phyloP scores from a whole-genome alignment of 2,113 vertebrate species.

The Diadophis punctatus region DNA sequence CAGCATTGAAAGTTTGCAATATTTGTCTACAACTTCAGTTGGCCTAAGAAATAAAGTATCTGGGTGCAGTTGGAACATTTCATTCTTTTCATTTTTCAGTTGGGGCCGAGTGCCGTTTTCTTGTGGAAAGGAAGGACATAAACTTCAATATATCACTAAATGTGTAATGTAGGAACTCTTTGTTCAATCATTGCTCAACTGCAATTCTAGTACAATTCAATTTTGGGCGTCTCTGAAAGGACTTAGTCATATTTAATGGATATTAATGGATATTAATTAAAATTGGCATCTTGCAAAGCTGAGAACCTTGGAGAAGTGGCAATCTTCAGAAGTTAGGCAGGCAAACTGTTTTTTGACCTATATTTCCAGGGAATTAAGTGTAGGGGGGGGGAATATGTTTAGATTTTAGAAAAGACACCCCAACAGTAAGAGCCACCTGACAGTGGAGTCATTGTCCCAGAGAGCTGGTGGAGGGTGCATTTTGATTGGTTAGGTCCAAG shows the following conservation, averaged over 20 bases:
- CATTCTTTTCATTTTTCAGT: background rate
- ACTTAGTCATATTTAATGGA: background rate
- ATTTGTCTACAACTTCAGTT: background rate
- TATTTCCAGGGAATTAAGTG: background rate
- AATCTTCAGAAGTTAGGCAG: background rate
- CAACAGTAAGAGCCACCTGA: background rate
- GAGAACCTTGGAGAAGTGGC: background rate
- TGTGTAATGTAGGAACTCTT: background rate
- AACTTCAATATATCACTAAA: background rate
- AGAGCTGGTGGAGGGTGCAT: background rate
- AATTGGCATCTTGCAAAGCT: background rate
- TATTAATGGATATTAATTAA: background rate
- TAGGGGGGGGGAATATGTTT: rapidly evolving
- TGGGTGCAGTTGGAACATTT: background rate
- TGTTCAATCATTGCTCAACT: background rate
- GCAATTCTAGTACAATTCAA: too few relatives aligned
- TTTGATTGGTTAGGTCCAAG: background rate
- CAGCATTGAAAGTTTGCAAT: background rate
- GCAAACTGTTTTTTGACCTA: background rate
- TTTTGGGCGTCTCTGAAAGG: background rate
- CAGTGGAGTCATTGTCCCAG: background rate
- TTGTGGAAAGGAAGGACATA: background rate
- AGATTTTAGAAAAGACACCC: background rate
- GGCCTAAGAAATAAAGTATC: background rate
- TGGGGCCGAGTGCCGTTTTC: background rate